Evolutionary conservation across 2,113 vertebrate species (phyloP).

Genomic region (Chascanopsetta lugubris): DNA sequence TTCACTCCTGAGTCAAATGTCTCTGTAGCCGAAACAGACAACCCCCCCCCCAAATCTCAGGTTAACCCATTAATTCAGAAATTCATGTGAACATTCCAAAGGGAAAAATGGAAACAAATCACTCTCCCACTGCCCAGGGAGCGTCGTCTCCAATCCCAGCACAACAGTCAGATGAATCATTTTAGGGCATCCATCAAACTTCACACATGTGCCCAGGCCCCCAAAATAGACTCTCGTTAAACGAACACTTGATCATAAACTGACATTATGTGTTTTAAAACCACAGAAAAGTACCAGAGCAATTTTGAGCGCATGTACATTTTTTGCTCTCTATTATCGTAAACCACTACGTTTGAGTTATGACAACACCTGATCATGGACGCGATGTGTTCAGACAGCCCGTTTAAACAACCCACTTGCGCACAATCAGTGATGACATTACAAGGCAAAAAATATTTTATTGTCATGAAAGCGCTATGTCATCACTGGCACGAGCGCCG

Average conservation of each 20-base stretch:
- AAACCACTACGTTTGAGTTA: background rate
- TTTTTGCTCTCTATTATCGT: background rate
- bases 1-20: no score
- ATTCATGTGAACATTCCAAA: no score
- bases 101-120: no score
- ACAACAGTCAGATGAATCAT: no score
- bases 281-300: background rate
- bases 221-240: no score
- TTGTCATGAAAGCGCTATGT: background rate
- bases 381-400: background rate
- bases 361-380: background rate
- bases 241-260: background rate
- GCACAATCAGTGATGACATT: constrained; percentile 11
- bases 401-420: background rate
- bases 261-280: constrained; percentile 3
- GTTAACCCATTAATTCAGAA: no score
- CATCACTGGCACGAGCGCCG: constrained; percentile 10
- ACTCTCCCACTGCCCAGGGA: no score
- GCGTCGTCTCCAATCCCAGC: no score
- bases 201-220: no score
- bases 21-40: no score
- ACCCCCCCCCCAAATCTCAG: no score
- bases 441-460: background rate
- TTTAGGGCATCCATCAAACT: no score
- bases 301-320: background rate